phyloP scores from a whole-genome alignment of 2,888 invertebrate genomes.

The Trichogramma dendrolimi region DNA sequence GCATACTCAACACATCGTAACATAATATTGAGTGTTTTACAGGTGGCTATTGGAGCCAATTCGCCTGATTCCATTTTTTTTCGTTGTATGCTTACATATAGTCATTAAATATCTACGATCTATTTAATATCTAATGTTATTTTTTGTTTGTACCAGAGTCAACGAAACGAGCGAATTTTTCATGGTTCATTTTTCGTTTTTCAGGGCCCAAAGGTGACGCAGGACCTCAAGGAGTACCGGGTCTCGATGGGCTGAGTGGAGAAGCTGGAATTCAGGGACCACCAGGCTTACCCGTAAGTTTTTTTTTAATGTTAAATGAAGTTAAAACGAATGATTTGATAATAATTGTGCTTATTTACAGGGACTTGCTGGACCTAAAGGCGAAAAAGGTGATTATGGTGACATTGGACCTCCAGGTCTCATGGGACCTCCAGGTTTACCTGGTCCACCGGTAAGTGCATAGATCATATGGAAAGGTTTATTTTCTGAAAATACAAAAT shows the following conservation, averaged over 20 bases:
- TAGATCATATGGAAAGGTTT: not conserved
- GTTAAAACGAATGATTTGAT: no score
- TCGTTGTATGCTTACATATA: not conserved
- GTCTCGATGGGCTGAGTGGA: constrained; percentile 71
- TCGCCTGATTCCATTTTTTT: not conserved
- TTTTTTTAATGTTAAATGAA: not conserved
- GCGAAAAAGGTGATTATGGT: constrained; percentile 83
- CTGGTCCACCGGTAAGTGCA: constrained; percentile 57
- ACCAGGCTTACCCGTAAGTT: constrained; percentile 73
- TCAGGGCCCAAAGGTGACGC: constrained; percentile 71
- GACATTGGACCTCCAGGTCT: constrained; percentile 91
- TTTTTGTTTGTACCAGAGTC: no score
- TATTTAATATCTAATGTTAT: not conserved
- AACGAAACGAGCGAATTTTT: no score
- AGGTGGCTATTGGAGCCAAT: no score
- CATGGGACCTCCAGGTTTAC: constrained; percentile 85
- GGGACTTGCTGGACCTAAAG: constrained; percentile 81
- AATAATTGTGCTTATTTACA: constrained; percentile 43
- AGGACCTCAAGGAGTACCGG: constrained; percentile 72
- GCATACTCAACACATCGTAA: no score
- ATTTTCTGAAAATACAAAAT: not conserved
- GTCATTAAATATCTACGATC: not conserved
- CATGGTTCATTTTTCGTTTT: not conserved
- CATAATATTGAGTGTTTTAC: no score
- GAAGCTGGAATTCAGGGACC: constrained; percentile 83